Evolutionary conservation across 2,797 vertebrate genomes (phyloP).

Genomic region (Vespertilio murinus): DNA sequence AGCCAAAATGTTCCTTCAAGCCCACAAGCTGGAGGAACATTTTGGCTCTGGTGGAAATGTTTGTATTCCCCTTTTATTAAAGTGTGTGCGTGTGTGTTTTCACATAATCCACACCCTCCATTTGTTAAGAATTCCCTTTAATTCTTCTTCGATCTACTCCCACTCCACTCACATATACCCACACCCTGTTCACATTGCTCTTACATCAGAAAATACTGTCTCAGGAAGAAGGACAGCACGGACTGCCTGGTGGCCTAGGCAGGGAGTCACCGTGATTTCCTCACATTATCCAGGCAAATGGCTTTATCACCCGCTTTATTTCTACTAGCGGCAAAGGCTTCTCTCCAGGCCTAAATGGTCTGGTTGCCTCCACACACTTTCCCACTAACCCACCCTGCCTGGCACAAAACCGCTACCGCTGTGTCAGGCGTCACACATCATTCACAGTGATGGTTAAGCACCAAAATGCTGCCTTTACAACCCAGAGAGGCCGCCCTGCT

Average conservation of each 20-base stretch:
- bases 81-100: not conserved
- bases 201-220: slow-evolving; percentile 79
- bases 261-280: slow-evolving; percentile 75
- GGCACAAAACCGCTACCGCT: slow-evolving; percentile 64
- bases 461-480: slow-evolving; percentile 55
- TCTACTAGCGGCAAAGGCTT: not conserved
- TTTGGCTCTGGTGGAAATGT: slow-evolving; percentile 49
- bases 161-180: slow-evolving; percentile 34
- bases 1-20: too few relatives aligned
- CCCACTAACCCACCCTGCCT: slow-evolving; percentile 68
- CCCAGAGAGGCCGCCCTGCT: slow-evolving; percentile 45
- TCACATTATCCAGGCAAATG: slow-evolving; percentile 62
- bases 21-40: slow-evolving; percentile 58
- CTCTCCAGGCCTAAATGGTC: not conserved
- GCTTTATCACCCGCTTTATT: slow-evolving; percentile 67
- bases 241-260: slow-evolving; percentile 70
- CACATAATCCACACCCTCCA: not conserved
- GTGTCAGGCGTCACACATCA: slow-evolving; percentile 51
- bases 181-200: slow-evolving; percentile 70
- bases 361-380: slow-evolving; percentile 43
- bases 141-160: slow-evolving; percentile 44
- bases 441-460: slow-evolving; percentile 64
- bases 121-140: slow-evolving; percentile 71
- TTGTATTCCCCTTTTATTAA: slow-evolving; percentile 54
- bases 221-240: slow-evolving; percentile 63